Base-by-base conservation (phyloP, 2,888 invertebrate genomes). In the Drosophila prostipennis region DNA sequence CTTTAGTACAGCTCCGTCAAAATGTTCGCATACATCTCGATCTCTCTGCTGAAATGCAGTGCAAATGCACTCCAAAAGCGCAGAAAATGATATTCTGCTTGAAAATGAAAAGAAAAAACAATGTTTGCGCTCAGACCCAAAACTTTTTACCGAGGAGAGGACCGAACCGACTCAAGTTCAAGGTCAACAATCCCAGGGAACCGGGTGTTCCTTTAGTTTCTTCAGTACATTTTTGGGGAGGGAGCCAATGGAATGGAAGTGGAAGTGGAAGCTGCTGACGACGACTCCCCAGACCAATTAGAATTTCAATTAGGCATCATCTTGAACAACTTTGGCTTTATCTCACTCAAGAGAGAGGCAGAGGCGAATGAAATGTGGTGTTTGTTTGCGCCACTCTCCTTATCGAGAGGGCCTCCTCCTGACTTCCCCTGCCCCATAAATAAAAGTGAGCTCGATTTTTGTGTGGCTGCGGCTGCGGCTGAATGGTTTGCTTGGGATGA, bases 371-470 rank as follows among this genome's bases (percentile, higher is more conserved):
- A 13, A 39, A 23, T 19, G 29, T 32, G 32, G 39, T 58, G 26
- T 23, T 37, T 48, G 48, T 46, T 46, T 46, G 16, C 11, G 46
- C 32, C 32, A 32, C 37, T 34, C 36, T 68, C 39, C 70, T 70
- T 42, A 19, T 40, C 39, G 52, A 42, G 52, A 32, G 32, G 48
- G 29, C 10, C 14, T 37, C 14, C 19, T 52, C 34, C 51, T 16
- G n/a, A 6, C 10, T 26, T 13, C 40, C 19, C 32, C 36, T 14
- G 13, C 14, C 34, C 37, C 46, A 64, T 45, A 57, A 55, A 74
- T 72, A 78, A 65, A 73, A 74, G 80, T 70, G 76, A 89, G 87
- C 76, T 80, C 82, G 42, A 42, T 58, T 54, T 72, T 78, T 87
- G 83, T 71, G 77, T 54, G 64, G 45, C 56, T 59, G 46, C 55